phyloP scores from a whole-genome alignment of 1,140 invertebrate genomes.

The Dreissena polymorpha region DNA sequence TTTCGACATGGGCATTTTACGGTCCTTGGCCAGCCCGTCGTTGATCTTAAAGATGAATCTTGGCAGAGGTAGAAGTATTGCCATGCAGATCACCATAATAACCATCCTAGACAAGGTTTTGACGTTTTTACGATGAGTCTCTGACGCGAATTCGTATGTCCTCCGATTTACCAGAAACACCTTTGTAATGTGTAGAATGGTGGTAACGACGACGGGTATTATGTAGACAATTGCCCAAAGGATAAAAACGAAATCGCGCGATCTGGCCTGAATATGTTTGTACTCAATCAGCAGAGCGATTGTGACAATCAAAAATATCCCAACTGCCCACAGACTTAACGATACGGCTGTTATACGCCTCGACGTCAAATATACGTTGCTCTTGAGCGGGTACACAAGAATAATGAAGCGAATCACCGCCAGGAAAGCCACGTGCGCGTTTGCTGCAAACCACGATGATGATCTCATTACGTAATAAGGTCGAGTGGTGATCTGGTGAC shows the following conservation, averaged over 20 bases:
- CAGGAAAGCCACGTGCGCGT: slow-evolving; percentile 32
- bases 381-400: slow-evolving; percentile 10
- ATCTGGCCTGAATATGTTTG: neutral
- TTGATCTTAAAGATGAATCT: slow-evolving; percentile 10
- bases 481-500: neutral
- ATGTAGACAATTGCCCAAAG: slow-evolving; percentile 41
- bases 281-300: neutral
- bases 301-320: slow-evolving; percentile 12
- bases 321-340: slow-evolving; percentile 12
- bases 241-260: slow-evolving; percentile 9
- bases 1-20: neutral
- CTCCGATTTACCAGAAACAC: slow-evolving; percentile 18
- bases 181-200: slow-evolving; percentile 22
- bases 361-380: neutral
- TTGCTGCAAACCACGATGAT: slow-evolving; percentile 24
- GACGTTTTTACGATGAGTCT: slow-evolving; percentile 26
- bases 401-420: slow-evolving; percentile 42
- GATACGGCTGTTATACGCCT: slow-evolving; percentile 14
- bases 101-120: slow-evolving; percentile 49
- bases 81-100: slow-evolving; percentile 35
- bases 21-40: neutral
- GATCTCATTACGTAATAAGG: slow-evolving; percentile 17
- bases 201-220: slow-evolving; percentile 19
- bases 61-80: slow-evolving; percentile 30
- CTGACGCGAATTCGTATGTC: slow-evolving; percentile 6